Evolutionary conservation across 1,140 invertebrate genomes (phyloP), one percentile per base, ranked within the genome.

Genomic region (Penaeus vannamei): DNA sequence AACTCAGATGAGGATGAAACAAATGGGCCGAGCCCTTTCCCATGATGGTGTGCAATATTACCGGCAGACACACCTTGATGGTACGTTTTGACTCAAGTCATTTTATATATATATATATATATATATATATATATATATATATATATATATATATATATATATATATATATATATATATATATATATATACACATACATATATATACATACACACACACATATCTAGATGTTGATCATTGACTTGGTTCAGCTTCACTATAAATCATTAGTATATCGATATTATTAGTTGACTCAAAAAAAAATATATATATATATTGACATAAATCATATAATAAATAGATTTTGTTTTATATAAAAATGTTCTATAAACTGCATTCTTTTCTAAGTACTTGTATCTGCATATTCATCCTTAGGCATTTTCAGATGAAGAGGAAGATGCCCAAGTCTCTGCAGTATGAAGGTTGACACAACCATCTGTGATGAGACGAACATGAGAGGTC

Each of bases 11-110:
- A 94, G 95, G 86, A 94, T 96, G 90, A 95, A 96, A 92, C 95
- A 96, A 89, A 94, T 97, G 84, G 96, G 96, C 89, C 94, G 96
- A 92, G 96, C 96, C n/a, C 96, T 97, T 94, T 97, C 96, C 88
- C 96, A 97, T 92, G 96, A 97, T 93, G 96, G 96, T 90, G 96
- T 96, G 76, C 86, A 89, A 23, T 96, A 95, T 93, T 96, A 96
- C 92, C 96, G 95, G 93, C 94, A 94, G 91, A 95, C 94, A 42
- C 95, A 95, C 92, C 95, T 95, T 91, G 95, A 96, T 92, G 95
- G 85, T 66, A 84, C 32, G 79, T 53, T 53, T 53, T 53, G 53
- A 53, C 10, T 53, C 42, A 46, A 10, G 53, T 53, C 7, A 53
- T 17, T 53, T 53, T n/a, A n/a, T n/a, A n/a, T n/a, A n/a, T n/a